Evolutionary conservation across 2,113 vertebrate species (phyloP).

Genomic region (Eonycteris spelaea): DNA sequence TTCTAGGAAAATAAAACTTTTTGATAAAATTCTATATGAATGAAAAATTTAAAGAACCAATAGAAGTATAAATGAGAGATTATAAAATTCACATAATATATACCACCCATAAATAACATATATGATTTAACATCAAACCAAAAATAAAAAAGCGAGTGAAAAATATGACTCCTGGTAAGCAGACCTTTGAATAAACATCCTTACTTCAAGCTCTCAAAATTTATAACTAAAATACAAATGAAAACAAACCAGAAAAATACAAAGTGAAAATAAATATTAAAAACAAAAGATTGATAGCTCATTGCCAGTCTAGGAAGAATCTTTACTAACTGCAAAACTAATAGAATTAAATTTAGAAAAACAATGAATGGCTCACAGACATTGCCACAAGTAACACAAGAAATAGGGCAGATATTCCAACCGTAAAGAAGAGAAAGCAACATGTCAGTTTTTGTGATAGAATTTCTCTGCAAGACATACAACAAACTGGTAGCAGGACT

Average conservation of each 20-base stretch:
- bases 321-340: background rate
- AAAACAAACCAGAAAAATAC: background rate
- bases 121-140: background rate
- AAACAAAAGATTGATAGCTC: background rate
- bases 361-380: background rate
- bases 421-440: background rate
- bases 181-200: background rate
- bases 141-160: background rate
- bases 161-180: background rate
- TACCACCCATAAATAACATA: background rate
- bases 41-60: background rate
- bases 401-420: background rate
- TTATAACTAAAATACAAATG: background rate
- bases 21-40: background rate
- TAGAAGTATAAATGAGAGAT: background rate
- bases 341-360: background rate
- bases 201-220: background rate
- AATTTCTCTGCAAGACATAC: background rate
- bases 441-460: background rate
- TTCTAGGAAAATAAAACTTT: constrained; percentile 3
- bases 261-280: background rate
- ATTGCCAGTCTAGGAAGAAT: background rate
- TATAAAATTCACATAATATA: background rate
- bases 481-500: background rate
- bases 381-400: background rate